Base-by-base conservation (phyloP, 2,888 invertebrate genomes). In the Xanthia icteritia region DNA sequence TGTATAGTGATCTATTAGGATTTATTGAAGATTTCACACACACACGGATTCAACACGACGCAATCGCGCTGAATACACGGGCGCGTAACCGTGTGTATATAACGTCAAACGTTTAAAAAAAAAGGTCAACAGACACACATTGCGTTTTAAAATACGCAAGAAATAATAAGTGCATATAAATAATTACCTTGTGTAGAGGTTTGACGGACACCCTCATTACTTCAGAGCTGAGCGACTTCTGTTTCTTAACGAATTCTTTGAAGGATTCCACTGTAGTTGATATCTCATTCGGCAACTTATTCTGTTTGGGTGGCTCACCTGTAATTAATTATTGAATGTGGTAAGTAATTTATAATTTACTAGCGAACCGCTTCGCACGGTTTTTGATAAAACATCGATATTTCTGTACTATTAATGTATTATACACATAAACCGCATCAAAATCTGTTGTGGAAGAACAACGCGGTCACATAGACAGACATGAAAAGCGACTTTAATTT, bases 191-290 rank as follows among this genome's bases (percentile, higher is more conserved):
- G 76, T 97, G 93, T 72, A 97, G 84, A 2, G 97, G 97, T 86
- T 96, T 96, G 68, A 95, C 97, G 0, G 97, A 97, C 0, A 97
- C 97, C 74, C 98, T 96, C 89, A 98, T 98, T 66, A 99, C 98
- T 90, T 98, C 98, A 0, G 98, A 98, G 81, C 98, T 98, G 56
- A 98, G 96, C 0, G 97, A 96, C 93, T 99, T 99, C 92, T 99
- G 99, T 77, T 98, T 98, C 95, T 99, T 99, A 0, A 99, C 98
- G 93, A 98, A 98, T 77, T 97, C 97, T 96, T 99, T 98, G 91
- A 99, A 98, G 4, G 97, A 96, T 77, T 99, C 98, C 45, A 99
- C 98, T 0, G 98, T 97, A 85, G 98, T 97, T 42, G 97, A 96
- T 71, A 99, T 97, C 94, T 98, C 98, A 89, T 98, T 98, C 0